Evolutionary conservation across 53 echinoderm and acorn worm genomes (phyloP).

Genomic region (Holothuria scabra): DNA sequence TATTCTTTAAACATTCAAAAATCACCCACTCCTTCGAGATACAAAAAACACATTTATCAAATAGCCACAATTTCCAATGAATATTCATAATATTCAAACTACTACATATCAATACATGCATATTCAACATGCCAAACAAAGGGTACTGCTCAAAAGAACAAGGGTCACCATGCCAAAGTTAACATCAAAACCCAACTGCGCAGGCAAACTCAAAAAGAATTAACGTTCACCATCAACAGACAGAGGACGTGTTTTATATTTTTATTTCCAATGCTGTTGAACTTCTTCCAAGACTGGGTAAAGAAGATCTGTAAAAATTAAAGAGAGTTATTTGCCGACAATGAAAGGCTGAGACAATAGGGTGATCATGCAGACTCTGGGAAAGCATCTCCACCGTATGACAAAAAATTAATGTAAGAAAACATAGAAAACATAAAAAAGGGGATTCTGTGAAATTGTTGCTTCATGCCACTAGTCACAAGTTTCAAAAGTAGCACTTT

Average conservation of each 20-base stretch:
- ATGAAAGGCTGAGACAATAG: conserved; percentile 36
- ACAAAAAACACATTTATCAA: too few relatives aligned
- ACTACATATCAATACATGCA: conserved; percentile 5
- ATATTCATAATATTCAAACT: too few relatives aligned
- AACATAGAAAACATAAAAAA: neutral
- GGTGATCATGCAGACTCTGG: conserved; percentile 19
- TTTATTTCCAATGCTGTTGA: conserved; percentile 50
- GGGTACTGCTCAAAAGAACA: neutral
- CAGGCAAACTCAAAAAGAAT: conserved; percentile 28
- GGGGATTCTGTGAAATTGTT: too few relatives aligned
- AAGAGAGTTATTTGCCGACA: conserved; percentile 40
- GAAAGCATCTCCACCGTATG: neutral
- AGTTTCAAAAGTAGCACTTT: too few relatives aligned
- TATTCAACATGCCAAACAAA: conserved; percentile 9
- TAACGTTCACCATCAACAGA: conserved; percentile 42
- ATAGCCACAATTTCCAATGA: too few relatives aligned
- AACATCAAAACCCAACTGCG: neutral
- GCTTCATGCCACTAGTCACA: too few relatives aligned
- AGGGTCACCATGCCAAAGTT: too few relatives aligned
- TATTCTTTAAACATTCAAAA: too few relatives aligned
- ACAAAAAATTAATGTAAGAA: conserved; percentile 8
- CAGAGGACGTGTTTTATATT: conserved; percentile 3
- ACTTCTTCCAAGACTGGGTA: conserved; percentile 74
- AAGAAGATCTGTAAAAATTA: conserved; percentile 67
- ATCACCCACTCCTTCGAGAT: too few relatives aligned